Percentiles rank a stretch among this genome's conserved stretches.
phyloP scores from a whole-genome alignment of 2,113 vertebrate genomes.

The Andinoacara biseriatus region DNA sequence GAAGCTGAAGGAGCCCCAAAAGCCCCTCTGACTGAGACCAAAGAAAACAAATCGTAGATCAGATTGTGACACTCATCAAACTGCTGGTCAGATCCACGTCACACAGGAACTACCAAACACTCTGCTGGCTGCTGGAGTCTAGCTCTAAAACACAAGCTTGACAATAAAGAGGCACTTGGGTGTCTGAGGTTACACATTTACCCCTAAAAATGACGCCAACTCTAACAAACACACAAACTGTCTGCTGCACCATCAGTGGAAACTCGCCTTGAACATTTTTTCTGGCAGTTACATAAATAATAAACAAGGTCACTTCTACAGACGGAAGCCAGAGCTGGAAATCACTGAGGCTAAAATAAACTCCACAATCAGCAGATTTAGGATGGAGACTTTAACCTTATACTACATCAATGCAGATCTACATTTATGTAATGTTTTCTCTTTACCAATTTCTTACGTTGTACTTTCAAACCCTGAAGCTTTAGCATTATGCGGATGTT shows the following conservation, averaged over 20 bases:
- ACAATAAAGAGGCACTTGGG: slow-evolving; percentile 15
- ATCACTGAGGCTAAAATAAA: background rate
- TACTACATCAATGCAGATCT: too few relatives aligned
- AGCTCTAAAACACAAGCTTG: slow-evolving; percentile 11
- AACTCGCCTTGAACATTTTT: background rate
- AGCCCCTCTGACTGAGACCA: background rate
- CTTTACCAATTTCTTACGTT: too few relatives aligned
- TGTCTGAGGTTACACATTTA: slow-evolving; percentile 12
- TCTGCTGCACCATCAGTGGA: background rate
- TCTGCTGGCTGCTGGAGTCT: slow-evolving; percentile 4
- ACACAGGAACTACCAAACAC: background rate
- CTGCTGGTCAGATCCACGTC: slow-evolving; percentile 17
- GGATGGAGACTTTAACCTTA: too few relatives aligned
- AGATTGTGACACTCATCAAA: background rate
- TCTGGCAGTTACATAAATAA: background rate
- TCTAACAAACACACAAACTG: background rate
- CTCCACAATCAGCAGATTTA: background rate
- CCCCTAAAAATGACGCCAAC: background rate
- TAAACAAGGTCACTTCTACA: background rate
- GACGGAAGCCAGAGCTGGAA: background rate
- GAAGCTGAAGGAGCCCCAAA: slow-evolving; percentile 7
- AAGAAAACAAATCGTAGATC: slow-evolving; percentile 30
- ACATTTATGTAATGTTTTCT: too few relatives aligned
- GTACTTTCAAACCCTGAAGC: too few relatives aligned
- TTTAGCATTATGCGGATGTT: too few relatives aligned